These are phyloP conservation scores for Odontothrips loti DNA, from an alignment of 2,888 invertebrate species.

Conservation along the genomic window DNA sequence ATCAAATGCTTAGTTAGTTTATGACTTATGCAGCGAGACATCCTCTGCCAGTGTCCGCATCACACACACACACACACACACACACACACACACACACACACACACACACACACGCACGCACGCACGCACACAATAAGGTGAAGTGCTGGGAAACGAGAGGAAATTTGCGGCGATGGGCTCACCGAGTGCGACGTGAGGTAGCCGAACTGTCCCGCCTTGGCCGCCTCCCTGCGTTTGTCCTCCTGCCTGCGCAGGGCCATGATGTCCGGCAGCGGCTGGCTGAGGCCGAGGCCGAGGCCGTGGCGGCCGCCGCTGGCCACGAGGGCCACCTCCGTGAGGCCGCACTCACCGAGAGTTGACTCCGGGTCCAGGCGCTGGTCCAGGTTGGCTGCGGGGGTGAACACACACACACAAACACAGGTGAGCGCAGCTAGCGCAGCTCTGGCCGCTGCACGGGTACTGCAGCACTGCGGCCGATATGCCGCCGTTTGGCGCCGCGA, in stretches of 20 bases:
- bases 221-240: conserved; percentile 52
- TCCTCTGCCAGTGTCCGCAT: too few species aligned
- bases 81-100: too few species aligned
- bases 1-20: too few species aligned
- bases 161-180: conserved; percentile 35
- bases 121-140: too few species aligned
- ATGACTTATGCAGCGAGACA: too few species aligned
- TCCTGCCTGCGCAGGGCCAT: conserved; percentile 57
- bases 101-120: too few species aligned
- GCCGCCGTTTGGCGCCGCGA: neutral
- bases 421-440: neutral
- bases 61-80: too few species aligned
- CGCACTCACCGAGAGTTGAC: conserved; percentile 58
- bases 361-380: conserved; percentile 57
- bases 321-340: conserved; percentile 60
- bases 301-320: conserved; percentile 42
- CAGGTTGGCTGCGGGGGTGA: conserved; percentile 50
- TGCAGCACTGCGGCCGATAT: neutral
- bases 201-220: conserved; percentile 41
- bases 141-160: too few species aligned
- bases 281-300: neutral
- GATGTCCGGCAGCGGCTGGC: conserved; percentile 48
- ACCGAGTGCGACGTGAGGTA: conserved; percentile 32
- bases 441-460: neutral
- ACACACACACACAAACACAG: neutral